Base-by-base conservation (phyloP, 2,113 vertebrate species). In the Dissostichus mawsoni region DNA sequence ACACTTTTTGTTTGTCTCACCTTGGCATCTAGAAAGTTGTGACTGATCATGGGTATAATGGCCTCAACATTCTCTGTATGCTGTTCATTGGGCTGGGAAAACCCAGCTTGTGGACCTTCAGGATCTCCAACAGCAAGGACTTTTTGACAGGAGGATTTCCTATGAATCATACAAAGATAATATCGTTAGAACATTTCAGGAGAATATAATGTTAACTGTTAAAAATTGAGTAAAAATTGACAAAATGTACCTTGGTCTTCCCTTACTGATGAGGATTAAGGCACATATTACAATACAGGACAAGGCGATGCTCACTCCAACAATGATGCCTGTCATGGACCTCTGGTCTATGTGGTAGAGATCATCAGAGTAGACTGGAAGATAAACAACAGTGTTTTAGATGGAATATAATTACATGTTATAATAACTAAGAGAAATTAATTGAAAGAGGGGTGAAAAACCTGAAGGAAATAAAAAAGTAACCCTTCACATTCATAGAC, bases 281-380 rank as follows among this genome's bases (percentile, higher is more conserved):
- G 96, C 90, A 91, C 98, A 99, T 90, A 98, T 90, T 56, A 98
- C 87, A 72, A 99, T 99, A 87, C 98, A 99, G 70, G 96, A 94
- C 93, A 99, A 84, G 48, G 98, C 98, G 63, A 99, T 99, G 94
- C 96, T 97, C 77, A 99, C 98, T 1, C 98, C 98, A 1, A 96
- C 96, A 57, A 97, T 93, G 84, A 99, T 97, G 74, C 98, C 98
- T 0, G 96, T 96, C 97, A 98, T 96, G 1, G 98, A 98, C 61
- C 94, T 96, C 87, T 97, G 96, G 93, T 99, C 97, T 86, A 99
- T 93, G 74, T 96, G 95, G 86, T 98, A 98, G 74, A 96, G 96
- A 50, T 90, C 92, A 62, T 96, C 95, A 63, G 96, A 96, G 82
- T 94, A 94, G 74, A 90, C 97, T 99, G 86, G 62, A 90, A 87